Evolutionary conservation across 2,113 vertebrate species (phyloP).

Genomic region (Triplophysa siluroides): DNA sequence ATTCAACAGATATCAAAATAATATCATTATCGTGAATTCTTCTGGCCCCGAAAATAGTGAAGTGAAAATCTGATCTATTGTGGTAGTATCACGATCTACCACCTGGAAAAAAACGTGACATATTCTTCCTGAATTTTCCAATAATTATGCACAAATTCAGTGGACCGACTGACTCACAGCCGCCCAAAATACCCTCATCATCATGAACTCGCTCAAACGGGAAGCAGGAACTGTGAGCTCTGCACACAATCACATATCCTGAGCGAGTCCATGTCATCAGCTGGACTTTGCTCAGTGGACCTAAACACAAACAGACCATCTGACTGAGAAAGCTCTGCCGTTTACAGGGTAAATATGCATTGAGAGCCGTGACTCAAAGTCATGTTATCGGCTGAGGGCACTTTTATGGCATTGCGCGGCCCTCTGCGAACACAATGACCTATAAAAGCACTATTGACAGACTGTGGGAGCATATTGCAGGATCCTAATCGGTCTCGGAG

Average conservation of each 20-base stretch:
- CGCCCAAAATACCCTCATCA: constrained; percentile 23
- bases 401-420: constrained; percentile 6
- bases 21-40: too few species aligned
- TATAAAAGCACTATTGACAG: constrained; percentile 35
- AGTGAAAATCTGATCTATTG: too few species aligned
- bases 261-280: constrained; percentile 48
- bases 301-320: constrained; percentile 58
- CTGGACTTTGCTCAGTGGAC: constrained; percentile 60
- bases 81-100: too few species aligned
- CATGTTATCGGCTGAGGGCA: constrained; percentile 33
- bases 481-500: constrained; percentile 24
- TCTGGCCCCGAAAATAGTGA: too few species aligned
- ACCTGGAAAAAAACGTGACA: too few species aligned
- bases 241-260: constrained; percentile 27
- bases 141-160: not conserved
- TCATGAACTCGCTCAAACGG: not conserved
- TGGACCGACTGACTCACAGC: not conserved
- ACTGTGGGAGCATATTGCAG: constrained; percentile 16
- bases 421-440: constrained; percentile 39
- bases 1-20: too few species aligned
- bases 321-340: constrained; percentile 33
- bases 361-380: constrained; percentile 32
- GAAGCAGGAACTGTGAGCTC: constrained; percentile 48
- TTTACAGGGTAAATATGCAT: constrained; percentile 52
- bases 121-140: not conserved